Evolutionary conservation across 1,140 invertebrate genomes (phyloP).

Genomic region (Daktulosphaira vitifoliae): DNA sequence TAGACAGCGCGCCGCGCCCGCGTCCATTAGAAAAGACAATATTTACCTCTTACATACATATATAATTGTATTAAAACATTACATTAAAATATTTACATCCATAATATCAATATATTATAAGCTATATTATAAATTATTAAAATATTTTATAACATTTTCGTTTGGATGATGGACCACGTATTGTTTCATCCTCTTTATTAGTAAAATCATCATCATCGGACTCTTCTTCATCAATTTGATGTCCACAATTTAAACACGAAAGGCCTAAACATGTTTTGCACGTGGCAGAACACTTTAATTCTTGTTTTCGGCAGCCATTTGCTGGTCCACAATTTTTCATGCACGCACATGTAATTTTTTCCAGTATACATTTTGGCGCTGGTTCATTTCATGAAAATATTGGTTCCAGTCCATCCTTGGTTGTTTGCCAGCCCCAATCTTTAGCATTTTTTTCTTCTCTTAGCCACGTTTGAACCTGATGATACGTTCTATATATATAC

Average conservation of each 20-base stretch:
- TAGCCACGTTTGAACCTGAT: conserved; percentile 12
- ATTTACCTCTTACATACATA: no score
- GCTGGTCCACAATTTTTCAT: conserved; percentile 5
- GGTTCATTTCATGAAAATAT: not conserved
- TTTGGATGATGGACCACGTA: no score
- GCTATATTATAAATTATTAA: no score
- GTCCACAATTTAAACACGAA: not conserved
- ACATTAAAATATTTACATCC: no score
- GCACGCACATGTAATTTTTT: conserved; percentile 11
- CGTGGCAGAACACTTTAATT: not conserved
- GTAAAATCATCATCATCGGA: no score
- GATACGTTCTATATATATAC: not conserved
- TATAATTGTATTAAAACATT: no score
- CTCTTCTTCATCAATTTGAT: no score
- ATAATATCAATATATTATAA: no score
- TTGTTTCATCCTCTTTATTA: no score
- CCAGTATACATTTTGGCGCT: not conserved
- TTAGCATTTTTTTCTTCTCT: not conserved
- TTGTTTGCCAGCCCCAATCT: conserved; percentile 17
- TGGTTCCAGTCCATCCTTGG: not conserved
- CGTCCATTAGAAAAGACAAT: no score
- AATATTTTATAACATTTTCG: no score
- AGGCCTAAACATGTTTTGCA: conserved; percentile 1
- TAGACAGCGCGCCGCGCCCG: no score
- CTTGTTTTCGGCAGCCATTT: conserved; percentile 4